Percentiles rank a stretch among this genome's conserved stretches.
phyloP scores from a whole-genome alignment of 1,140 invertebrate genomes.

The Archegozetes longisetosus region DNA sequence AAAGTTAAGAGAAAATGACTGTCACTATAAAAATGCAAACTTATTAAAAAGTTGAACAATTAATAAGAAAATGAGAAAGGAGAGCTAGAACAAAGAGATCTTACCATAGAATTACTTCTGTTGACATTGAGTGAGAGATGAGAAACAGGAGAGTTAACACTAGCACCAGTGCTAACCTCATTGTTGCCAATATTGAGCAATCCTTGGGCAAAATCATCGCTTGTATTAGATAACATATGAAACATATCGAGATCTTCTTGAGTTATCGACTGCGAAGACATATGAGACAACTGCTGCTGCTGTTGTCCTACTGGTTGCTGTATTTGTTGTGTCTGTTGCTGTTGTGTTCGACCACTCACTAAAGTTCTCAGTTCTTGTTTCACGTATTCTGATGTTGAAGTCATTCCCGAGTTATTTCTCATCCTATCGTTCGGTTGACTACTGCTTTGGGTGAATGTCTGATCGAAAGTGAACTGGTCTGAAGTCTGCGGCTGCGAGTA shows the following conservation, averaged over 20 bases:
- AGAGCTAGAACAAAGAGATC: background rate
- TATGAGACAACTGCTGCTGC: background rate
- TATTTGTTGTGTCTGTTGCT: background rate
- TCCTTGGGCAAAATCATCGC: background rate
- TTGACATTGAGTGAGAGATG: background rate
- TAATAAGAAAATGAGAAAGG: too few relatives aligned
- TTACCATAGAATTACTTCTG: background rate
- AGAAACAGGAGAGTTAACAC: background rate
- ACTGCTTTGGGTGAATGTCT: background rate
- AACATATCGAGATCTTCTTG: background rate
- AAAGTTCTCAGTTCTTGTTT: background rate
- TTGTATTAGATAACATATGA: background rate
- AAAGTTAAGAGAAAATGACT: too few relatives aligned
- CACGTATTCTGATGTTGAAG: background rate
- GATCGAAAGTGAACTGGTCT: background rate
- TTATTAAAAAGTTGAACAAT: too few relatives aligned
- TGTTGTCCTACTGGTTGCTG: too few relatives aligned
- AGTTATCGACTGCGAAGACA: background rate
- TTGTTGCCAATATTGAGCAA: background rate
- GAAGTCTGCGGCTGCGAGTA: background rate
- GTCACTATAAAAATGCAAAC: too few relatives aligned
- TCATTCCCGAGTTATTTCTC: background rate
- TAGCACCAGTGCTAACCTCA: background rate
- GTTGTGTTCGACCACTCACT: background rate
- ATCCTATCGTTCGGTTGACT: background rate